Base-by-base conservation (phyloP, 1,140 invertebrate genomes). In the Cotesia typhae region DNA sequence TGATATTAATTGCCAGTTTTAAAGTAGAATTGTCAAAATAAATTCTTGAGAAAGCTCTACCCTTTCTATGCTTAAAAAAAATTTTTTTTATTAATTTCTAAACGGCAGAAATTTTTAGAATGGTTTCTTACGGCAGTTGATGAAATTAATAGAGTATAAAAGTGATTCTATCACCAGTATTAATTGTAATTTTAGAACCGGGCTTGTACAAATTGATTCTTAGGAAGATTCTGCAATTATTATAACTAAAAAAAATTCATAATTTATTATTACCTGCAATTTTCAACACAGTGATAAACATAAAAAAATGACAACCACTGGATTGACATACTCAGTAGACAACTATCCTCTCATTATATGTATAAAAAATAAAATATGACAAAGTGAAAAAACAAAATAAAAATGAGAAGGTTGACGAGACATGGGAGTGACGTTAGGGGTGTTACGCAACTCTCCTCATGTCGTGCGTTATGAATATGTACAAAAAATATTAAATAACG, bases 391-490 rank as follows among this genome's bases (percentile, higher is more conserved):
- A 75, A 71, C 68, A 53, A 66, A 47, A 75, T 75, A 66, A 76
- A 75, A 72, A 73, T 70, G 75, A 74, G 67, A 74, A 73, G 67
- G 70, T 17, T 67, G 47, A 36, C 67, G 57, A 71, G 52, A 64
- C 35, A 51, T 38, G 70, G 47, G 74, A 57, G 70, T 77, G 60
- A 76, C 74, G 75, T 36, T 53, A 75, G 75, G 76, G 76, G 73
- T 72, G 79, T 79, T 80, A 79, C 75, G 76, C 75, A 84, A 82
- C 81, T 53, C 20, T 36, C 52, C 41, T 47, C 41, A 47, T 47
- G 41, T 47, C 41, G 64, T 55, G 65, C 76, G 79, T 81, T 83
- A 82, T 82, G 81, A 83, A 82, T 84, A 84, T 82, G 82, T 79
- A 82, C 71, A 79, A 82, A 74, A 47, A 41, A 47, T 9, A 47